Conservation (phyloP, 2,888 invertebrate species). For the Oxytorus armatus region DNA sequence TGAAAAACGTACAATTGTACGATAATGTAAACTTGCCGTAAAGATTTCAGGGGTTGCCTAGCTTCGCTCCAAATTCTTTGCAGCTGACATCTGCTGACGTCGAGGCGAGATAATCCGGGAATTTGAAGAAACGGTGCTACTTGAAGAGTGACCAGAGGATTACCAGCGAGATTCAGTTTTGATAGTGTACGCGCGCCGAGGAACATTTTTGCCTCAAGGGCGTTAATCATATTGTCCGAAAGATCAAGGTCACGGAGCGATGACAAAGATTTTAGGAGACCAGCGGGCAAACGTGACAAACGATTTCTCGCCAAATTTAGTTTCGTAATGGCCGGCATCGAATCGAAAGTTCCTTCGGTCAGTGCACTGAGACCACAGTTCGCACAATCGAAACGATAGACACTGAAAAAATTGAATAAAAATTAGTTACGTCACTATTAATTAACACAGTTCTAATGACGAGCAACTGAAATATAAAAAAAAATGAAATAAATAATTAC, state of each 20-base stretch:
- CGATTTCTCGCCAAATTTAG: conserved; percentile 89
- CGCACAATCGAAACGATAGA: conserved; percentile 90
- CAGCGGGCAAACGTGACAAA: conserved; percentile 75
- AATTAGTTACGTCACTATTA: not conserved
- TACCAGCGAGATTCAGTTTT: conserved; percentile 90
- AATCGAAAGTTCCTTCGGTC: conserved; percentile 88
- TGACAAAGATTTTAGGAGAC: conserved; percentile 84
- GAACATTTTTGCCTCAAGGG: conserved; percentile 88
- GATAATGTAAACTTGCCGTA: too few species aligned
- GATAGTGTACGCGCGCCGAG: conserved; percentile 88
- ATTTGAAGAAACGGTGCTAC: conserved; percentile 89
- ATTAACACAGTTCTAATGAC: not conserved
- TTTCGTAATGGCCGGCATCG: conserved; percentile 89
- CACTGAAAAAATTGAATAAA: conserved; percentile 80
- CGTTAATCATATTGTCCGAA: conserved; percentile 89
- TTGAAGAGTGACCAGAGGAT: conserved; percentile 89
- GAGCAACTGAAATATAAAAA: not conserved
- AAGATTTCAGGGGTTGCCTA: conserved; percentile 77
- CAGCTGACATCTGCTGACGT: conserved; percentile 89
- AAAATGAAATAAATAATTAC: conserved; percentile 67
- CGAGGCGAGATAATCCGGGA: conserved; percentile 88
- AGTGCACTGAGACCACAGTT: conserved; percentile 89
- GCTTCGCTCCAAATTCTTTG: conserved; percentile 88
- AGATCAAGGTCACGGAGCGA: conserved; percentile 90
- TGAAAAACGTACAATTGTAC: too few species aligned